Conservation (phyloP, 1,140 invertebrate genomes). For the Uloborus diversus region DNA sequence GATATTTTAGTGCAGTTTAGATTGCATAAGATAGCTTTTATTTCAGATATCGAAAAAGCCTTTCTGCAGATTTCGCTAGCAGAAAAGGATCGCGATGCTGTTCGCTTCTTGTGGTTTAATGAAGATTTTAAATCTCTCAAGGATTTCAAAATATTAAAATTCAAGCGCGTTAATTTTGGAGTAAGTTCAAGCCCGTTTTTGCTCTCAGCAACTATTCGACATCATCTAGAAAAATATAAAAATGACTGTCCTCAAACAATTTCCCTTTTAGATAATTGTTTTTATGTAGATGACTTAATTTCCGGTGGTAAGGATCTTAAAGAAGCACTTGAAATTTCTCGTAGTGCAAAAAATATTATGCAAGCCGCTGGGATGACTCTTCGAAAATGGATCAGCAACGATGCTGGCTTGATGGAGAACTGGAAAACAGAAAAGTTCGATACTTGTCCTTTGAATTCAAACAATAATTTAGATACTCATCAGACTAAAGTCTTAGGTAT, state of each 20-base stretch:
- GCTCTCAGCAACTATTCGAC: neutral
- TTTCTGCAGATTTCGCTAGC: conserved; percentile 32
- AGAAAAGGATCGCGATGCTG: conserved; percentile 6
- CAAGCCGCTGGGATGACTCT: neutral
- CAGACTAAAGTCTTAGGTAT: neutral
- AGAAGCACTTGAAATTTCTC: neutral
- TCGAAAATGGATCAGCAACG: neutral
- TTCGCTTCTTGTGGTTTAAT: neutral
- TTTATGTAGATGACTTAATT: conserved; percentile 1
- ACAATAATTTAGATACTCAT: neutral
- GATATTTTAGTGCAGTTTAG: conserved; percentile 44
- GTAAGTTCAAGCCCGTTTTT: neutral
- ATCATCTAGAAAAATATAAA: conserved; percentile 12
- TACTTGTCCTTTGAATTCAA: neutral
- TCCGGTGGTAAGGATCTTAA: neutral
- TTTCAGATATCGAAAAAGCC: conserved; percentile 48
- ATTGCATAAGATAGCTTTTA: conserved; percentile 10
- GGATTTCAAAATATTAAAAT: neutral
- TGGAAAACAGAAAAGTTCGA: neutral
- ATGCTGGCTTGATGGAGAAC: too few relatives aligned
- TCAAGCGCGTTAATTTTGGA: neutral
- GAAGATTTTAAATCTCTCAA: neutral
- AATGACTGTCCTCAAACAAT: neutral
- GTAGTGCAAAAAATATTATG: neutral
- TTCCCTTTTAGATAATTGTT: neutral